Conservation (phyloP, 2,888 invertebrate genomes). For the Esperia sulphurella region DNA sequence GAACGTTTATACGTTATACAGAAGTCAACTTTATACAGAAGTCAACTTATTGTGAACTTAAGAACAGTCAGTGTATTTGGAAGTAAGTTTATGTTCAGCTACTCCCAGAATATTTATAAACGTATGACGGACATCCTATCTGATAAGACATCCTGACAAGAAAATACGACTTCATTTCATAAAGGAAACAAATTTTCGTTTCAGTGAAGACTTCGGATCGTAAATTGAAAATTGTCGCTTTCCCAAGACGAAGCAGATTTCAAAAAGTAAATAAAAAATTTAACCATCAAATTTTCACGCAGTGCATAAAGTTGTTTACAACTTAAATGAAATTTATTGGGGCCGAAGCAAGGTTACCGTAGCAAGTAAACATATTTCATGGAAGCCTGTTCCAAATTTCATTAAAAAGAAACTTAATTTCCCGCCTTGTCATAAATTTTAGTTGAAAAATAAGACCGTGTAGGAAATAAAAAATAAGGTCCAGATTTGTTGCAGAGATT, state of each 20-base stretch:
- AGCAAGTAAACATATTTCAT: conserved; percentile 6
- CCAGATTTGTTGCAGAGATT: no score
- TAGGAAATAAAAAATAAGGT: not conserved
- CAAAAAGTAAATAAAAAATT: conserved; percentile 4
- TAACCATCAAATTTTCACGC: conserved; percentile 1
- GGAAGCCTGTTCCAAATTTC: conserved; percentile 5
- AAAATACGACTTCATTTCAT: no score
- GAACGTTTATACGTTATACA: no score
- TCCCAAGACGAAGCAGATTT: not conserved
- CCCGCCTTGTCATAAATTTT: conserved; percentile 1
- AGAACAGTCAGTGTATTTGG: no score
- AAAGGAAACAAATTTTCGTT: no score
- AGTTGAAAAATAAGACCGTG: not conserved
- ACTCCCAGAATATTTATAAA: no score
- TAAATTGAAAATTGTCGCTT: not conserved
- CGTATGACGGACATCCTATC: no score
- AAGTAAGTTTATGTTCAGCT: no score
- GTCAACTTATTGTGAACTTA: no score
- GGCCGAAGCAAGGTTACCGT: conserved; percentile 3
- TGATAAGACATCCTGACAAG: no score
- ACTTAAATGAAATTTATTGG: conserved; percentile 9
- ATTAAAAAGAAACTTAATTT: conserved; percentile 3
- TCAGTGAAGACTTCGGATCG: no score
- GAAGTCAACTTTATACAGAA: no score
- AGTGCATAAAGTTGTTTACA: conserved; percentile 6